Base-by-base conservation (phyloP, 2,888 invertebrate species). In the Ectemnius lituratus region DNA sequence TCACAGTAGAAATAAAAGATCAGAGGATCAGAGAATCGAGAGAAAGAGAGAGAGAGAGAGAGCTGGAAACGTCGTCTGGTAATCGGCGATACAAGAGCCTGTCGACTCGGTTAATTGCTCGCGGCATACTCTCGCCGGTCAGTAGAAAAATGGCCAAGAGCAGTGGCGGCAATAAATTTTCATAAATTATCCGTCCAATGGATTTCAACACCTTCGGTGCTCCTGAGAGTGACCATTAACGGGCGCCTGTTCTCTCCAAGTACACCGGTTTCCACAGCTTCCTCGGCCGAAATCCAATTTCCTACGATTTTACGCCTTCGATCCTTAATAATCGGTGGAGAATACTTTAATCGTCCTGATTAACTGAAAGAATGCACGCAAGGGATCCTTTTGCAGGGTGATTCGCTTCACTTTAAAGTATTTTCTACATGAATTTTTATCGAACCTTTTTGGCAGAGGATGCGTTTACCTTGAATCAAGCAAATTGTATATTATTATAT, bases 141-240 rank as follows among this genome's bases (percentile, higher is more conserved):
- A 59, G 14, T 62, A 16, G 58, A 64, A 60, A 75, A 71, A 61
- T 63, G 56, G 59, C 28, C 46, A 27, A 60, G 60, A 57, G 47
- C 57, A 62, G 37, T 61, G 62, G 66, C 60, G 62, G 66, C 60
- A 49, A 73, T 77, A 75, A 75, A 75, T 75, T 75, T 75, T 77
- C 80, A 75, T 73, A 77, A 70, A 78, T 75, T 79, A 79, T 64
- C 58, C 57, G 37, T 57, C 46, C 20, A 46, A 47, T 46, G 28
- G 23, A 58, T 67, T 70, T 70, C 70, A 56, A 68, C 65, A 65
- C 52, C 45, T 37, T 46, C n/a, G 11, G 16, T 13, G 20, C 20
- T 11, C 28, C 18, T 46, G 16, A 14, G 52, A 52, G 23, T 23
- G 27, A 60, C 13, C 57, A 58, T 58, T 13, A 20, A 20, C 23